Evolutionary conservation across 1,140 invertebrate genomes (phyloP).

Genomic region (Branchinecta lynchi): DNA sequence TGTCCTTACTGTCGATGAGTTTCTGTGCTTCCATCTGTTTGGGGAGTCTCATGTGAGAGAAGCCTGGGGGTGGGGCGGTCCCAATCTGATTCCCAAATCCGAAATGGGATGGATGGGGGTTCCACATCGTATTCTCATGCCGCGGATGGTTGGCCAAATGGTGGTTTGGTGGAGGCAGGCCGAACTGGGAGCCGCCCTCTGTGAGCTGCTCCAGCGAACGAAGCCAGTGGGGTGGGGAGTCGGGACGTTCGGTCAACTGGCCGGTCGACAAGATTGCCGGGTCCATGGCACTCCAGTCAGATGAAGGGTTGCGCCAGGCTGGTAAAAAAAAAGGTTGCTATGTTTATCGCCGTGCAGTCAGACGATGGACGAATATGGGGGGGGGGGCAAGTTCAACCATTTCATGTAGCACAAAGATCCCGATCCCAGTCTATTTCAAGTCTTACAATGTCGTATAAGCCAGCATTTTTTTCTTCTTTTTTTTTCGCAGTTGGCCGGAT

Average conservation of each 20-base stretch:
- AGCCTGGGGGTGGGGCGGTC: conserved; percentile 19
- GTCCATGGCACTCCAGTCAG: conserved; percentile 68
- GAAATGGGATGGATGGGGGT: conserved; percentile 6
- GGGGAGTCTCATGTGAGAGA: conserved; percentile 19
- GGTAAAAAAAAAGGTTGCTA: neutral
- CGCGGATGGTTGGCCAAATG: neutral
- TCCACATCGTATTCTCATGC: conserved; percentile 12
- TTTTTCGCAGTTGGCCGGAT: too few species aligned
- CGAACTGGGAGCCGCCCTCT: conserved; percentile 28
- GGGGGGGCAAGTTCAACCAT: too few species aligned
- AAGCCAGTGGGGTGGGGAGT: conserved; percentile 36
- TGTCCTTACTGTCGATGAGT: conserved; percentile 21
- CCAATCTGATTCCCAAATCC: conserved; percentile 7
- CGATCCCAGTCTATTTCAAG: too few species aligned
- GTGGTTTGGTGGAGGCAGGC: conserved; percentile 16
- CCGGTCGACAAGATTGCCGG: conserved; percentile 62
- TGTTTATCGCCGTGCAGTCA: too few species aligned
- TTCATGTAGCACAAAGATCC: too few species aligned
- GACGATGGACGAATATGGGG: too few species aligned
- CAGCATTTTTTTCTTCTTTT: too few species aligned
- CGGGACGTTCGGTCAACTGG: conserved; percentile 28
- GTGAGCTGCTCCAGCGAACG: conserved; percentile 36
- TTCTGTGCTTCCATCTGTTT: conserved; percentile 21
- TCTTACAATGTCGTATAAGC: too few species aligned
- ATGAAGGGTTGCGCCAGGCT: conserved; percentile 24